Evolutionary conservation across 1,140 invertebrate genomes (phyloP).

Genomic region (Saccostrea glomerata): DNA sequence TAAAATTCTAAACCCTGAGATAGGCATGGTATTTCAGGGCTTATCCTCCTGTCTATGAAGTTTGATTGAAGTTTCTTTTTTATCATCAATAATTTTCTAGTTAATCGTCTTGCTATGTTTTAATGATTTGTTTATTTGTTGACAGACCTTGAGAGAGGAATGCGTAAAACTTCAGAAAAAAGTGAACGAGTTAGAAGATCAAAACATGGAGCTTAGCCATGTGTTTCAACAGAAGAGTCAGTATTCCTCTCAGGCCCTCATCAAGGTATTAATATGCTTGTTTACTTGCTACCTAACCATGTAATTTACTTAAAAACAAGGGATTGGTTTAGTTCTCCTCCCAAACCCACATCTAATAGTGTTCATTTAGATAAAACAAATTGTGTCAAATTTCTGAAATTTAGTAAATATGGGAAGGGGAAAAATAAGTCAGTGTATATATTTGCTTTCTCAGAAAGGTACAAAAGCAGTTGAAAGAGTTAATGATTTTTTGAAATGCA

Average conservation of each 20-base stretch:
- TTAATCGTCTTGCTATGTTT: background rate
- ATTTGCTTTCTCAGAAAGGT: too few species aligned
- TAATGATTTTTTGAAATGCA: too few species aligned
- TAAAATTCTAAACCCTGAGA: background rate
- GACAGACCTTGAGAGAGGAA: constrained; percentile 78
- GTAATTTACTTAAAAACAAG: background rate
- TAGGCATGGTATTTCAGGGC: background rate
- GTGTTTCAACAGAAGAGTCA: constrained; percentile 62
- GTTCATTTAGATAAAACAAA: background rate
- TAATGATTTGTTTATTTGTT: constrained; percentile 36
- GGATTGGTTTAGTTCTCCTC: background rate
- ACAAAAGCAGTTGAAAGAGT: too few species aligned
- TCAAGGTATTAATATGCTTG: constrained; percentile 60
- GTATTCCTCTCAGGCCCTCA: constrained; percentile 60
- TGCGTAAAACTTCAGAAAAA: constrained; percentile 77
- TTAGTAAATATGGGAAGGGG: too few species aligned
- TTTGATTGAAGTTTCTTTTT: background rate
- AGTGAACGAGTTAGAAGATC: constrained; percentile 78
- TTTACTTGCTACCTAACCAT: constrained; percentile 2
- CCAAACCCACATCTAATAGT: background rate
- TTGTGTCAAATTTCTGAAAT: too few species aligned
- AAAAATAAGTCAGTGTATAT: too few species aligned
- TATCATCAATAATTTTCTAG: background rate
- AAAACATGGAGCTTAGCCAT: constrained; percentile 76
- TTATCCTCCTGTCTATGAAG: background rate